Evolutionary conservation across 92 coral and sea anemone species (phyloP).

Genomic region (Scolanthus callimorphus): DNA sequence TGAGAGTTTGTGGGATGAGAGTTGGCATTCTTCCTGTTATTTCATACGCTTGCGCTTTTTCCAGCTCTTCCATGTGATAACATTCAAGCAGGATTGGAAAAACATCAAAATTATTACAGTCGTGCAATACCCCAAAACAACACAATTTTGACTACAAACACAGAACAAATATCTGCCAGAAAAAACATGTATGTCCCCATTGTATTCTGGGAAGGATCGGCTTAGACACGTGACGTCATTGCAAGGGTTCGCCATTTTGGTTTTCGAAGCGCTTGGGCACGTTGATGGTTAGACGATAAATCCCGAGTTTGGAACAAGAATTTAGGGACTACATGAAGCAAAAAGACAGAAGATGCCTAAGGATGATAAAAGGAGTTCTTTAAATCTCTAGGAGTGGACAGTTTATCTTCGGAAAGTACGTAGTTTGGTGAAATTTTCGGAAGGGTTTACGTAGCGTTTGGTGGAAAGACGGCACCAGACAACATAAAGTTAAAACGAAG

Average conservation of each 20-base stretch:
- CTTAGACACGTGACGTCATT: slow-evolving; percentile 91
- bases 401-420: slow-evolving; percentile 85
- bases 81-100: too few species aligned
- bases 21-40: too few species aligned
- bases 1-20: too few species aligned
- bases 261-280: slow-evolving; percentile 66
- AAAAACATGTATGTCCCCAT: not conserved
- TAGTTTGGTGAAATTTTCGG: slow-evolving; percentile 3
- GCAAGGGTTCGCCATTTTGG: slow-evolving; percentile 92
- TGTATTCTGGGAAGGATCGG: slow-evolving; percentile 39
- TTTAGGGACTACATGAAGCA: slow-evolving; percentile 71
- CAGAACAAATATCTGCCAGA: too few species aligned
- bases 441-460: not conserved
- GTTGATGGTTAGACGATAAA: slow-evolving; percentile 29
- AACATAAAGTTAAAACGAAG: too few species aligned
- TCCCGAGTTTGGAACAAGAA: slow-evolving; percentile 54
- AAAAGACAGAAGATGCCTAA: slow-evolving; percentile 89
- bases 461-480: slow-evolving; percentile 18
- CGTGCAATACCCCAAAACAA: too few species aligned
- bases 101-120: too few species aligned
- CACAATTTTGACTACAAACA: too few species aligned
- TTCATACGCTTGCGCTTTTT: too few species aligned
- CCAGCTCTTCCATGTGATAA: too few species aligned
- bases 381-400: slow-evolving; percentile 85
- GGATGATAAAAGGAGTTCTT: slow-evolving; percentile 89